Percentiles rank a stretch among this genome's conserved stretches.
These are phyloP conservation scores for Ictalurus furcatus DNA, from an alignment of 2,113 vertebrate genomes.

Conservation along the genomic window DNA sequence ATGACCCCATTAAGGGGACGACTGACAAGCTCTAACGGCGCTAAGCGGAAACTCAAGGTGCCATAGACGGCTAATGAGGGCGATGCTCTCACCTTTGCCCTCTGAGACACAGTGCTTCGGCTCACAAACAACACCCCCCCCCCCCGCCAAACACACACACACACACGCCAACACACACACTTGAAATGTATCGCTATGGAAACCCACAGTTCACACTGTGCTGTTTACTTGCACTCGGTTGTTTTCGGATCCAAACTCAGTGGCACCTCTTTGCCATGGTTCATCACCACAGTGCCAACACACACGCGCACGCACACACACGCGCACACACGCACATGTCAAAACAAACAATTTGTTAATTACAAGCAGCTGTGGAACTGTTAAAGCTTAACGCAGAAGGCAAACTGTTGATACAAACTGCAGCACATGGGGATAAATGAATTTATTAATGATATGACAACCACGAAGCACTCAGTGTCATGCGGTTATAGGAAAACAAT, in stretches of 20 bases:
- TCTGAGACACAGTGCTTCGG: constrained; percentile 1
- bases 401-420: neutral
- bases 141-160: constrained; percentile 26
- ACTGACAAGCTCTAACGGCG: neutral
- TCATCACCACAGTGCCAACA: neutral
- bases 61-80: constrained; percentile 18
- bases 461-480: neutral
- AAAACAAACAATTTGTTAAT: constrained; percentile 10
- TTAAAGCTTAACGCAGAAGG: constrained; percentile 11
- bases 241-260: neutral
- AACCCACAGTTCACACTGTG: neutral
- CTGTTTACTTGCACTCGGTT: constrained; percentile 9
- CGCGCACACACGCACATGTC: neutral
- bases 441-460: neutral
- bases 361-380: constrained; percentile 22
- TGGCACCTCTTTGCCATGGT: neutral
- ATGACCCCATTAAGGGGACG: constrained; percentile 25
- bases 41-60: constrained; percentile 14
- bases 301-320: neutral
- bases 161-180: constrained; percentile 42
- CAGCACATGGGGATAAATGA: neutral
- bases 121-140: constrained; percentile 18
- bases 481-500: neutral
- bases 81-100: constrained; percentile 40
- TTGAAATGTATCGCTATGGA: neutral